phyloP scores from a whole-genome alignment of 2,797 vertebrate genomes.

The Sarcoramphus papa region DNA sequence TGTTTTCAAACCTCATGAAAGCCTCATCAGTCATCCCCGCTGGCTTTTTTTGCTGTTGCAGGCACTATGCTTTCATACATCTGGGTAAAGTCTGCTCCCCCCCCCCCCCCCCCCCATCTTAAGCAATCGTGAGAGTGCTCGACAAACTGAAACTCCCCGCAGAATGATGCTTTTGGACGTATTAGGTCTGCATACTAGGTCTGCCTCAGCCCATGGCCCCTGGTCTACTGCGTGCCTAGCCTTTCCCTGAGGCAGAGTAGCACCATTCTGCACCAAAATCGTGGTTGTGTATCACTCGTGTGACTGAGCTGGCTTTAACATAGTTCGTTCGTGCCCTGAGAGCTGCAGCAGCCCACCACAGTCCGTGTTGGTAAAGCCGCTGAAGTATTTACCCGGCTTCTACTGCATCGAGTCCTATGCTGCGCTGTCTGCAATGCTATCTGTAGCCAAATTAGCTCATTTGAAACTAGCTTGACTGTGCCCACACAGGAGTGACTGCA shows the following conservation, averaged over 20 bases:
- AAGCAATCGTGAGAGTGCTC: not conserved
- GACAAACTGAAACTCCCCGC: not conserved
- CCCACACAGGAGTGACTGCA: constrained; percentile 43
- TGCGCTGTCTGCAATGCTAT: not conserved
- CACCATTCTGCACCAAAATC: rapidly evolving
- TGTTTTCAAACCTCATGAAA: not conserved
- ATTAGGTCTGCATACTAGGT: rapidly evolving
- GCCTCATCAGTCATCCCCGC: not conserved
- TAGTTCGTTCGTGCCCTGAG: rapidly evolving
- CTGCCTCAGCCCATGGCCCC: not conserved
- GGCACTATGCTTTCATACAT: not conserved
- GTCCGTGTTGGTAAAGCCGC: rapidly evolving
- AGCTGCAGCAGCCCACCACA: not conserved
- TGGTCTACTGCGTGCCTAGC: rapidly evolving
- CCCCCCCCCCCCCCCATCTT: not conserved
- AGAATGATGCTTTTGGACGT: rapidly evolving
- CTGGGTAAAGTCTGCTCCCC: not conserved
- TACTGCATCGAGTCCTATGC: not conserved
- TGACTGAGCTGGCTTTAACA: not conserved
- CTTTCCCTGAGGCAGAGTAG: not conserved
- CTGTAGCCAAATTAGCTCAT: constrained; percentile 3
- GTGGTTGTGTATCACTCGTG: rapidly evolving
- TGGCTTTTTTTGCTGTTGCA: not conserved
- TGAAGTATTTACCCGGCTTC: not conserved
- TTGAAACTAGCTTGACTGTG: not conserved